Percentiles rank a stretch among this genome's conserved stretches.
Conservation (phyloP, 2,888 invertebrate species). For the Erebia aethiops region DNA sequence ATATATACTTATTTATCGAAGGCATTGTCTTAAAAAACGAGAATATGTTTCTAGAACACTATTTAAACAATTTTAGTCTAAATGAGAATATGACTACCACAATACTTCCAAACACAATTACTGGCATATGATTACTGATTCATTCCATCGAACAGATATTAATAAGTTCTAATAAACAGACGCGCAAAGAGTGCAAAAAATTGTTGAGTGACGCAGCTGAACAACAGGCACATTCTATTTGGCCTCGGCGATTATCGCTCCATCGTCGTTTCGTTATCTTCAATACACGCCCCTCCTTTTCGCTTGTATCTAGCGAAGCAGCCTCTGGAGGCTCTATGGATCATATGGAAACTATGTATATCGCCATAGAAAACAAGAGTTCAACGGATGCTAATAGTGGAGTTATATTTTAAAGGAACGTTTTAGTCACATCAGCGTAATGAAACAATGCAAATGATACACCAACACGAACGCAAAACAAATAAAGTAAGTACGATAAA, state of each 20-base stretch:
- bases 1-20: neutral
- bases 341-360: neutral
- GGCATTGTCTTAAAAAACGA: conserved; percentile 19
- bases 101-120: conserved; percentile 2
- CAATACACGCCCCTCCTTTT: conserved; percentile 63
- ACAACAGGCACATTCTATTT: conserved; percentile 40
- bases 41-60: neutral
- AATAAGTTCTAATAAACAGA: conserved; percentile 21
- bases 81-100: neutral
- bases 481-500: neutral
- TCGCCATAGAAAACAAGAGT: neutral
- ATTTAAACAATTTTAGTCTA: neutral
- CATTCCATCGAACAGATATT: conserved; percentile 1
- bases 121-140: conserved; percentile 2
- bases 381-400: neutral
- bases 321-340: conserved; percentile 37
- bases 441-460: neutral
- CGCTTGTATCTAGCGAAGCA: conserved; percentile 30
- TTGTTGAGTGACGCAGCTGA: conserved; percentile 36
- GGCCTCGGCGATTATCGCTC: conserved; percentile 68
- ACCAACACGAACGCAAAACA: neutral
- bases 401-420: neutral
- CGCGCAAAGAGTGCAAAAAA: conserved; percentile 34
- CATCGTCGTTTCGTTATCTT: conserved; percentile 72
- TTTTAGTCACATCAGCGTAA: neutral